These are phyloP conservation scores for Chondrilla cf. caribensis DNA, from an alignment of 37 sponge, comb jelly and placozoan species.

Conservation along the genomic window DNA sequence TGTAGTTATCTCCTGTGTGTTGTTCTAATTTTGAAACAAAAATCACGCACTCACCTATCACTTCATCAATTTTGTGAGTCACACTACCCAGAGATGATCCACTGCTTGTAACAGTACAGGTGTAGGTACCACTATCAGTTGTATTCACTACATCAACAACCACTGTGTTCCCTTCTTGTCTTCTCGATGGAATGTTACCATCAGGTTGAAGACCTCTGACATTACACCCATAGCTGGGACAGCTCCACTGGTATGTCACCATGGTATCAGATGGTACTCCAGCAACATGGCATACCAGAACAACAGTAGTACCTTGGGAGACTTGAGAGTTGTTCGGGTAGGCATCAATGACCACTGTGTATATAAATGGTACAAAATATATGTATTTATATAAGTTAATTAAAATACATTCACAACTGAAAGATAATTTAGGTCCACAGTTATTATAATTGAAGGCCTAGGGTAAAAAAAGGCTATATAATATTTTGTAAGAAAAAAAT, in stretches of 20 bases:
- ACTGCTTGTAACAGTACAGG: not conserved
- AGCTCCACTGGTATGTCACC: not conserved
- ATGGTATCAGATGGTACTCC: not conserved
- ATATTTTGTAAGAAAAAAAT: no score
- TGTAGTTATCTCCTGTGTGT: no score
- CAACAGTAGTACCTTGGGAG: slow-evolving; percentile 1
- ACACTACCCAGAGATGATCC: not conserved
- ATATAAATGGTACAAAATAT: not conserved
- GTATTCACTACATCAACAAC: not conserved
- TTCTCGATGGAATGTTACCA: not conserved
- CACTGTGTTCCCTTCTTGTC: not conserved
- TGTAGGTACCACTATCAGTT: not conserved
- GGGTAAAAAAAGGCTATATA: slow-evolving; percentile 11
- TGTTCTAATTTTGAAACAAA: no score
- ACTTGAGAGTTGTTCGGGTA: not conserved
- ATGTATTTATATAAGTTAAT: no score
- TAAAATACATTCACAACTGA: no score
- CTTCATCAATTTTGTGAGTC: no score
- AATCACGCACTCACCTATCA: no score
- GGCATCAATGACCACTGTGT: slow-evolving; percentile 8
- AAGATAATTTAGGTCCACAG: no score
- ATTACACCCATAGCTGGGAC: no score
- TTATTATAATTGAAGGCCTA: slow-evolving; percentile 6
- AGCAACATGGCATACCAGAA: slow-evolving; percentile 8
- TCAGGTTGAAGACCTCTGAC: no score